Conservation (phyloP, 64 coral and sea anemone species). For the Pocillopora damicornis region DNA sequence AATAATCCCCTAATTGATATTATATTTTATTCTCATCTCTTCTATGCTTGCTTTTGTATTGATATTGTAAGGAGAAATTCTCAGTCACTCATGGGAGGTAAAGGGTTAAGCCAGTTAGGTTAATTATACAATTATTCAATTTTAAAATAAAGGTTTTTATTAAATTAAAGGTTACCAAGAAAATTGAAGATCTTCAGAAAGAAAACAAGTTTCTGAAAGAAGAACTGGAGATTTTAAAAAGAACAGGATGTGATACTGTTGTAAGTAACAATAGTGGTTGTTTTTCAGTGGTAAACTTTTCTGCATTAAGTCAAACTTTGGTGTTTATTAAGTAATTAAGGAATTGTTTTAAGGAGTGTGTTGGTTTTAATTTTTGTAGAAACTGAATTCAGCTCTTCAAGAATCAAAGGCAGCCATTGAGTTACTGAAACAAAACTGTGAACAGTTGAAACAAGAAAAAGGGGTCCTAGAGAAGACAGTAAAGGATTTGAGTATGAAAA, state of each 20-base stretch:
- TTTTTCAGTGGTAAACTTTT: neutral
- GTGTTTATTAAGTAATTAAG: neutral
- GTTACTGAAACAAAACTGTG: slow-evolving; percentile 26
- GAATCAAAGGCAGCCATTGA: slow-evolving; percentile 45
- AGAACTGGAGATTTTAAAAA: slow-evolving; percentile 46
- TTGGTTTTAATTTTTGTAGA: slow-evolving; percentile 41
- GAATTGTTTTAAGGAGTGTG: neutral
- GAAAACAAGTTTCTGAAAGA: neutral
- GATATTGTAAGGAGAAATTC: no score
- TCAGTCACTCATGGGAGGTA: no score
- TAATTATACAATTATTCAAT: neutral
- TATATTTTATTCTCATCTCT: no score
- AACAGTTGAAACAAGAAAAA: slow-evolving; percentile 55
- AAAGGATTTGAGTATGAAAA: slow-evolving; percentile 42
- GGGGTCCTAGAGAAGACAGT: slow-evolving; percentile 36
- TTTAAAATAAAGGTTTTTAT: neutral
- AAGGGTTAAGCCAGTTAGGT: no score
- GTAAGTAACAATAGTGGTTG: slow-evolving; percentile 4
- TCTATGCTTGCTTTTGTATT: no score
- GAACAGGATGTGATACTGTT: slow-evolving; percentile 6
- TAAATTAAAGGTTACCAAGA: slow-evolving; percentile 22
- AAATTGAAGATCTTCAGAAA: slow-evolving; percentile 33
- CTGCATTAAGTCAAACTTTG: neutral
- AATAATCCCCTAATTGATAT: no score
- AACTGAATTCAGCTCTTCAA: slow-evolving; percentile 33